A percentile compares a stretch with the other conserved stretches of the same genome.
Conservation (phyloP, 2,888 invertebrate species). For the Frankliniella fusca region DNA sequence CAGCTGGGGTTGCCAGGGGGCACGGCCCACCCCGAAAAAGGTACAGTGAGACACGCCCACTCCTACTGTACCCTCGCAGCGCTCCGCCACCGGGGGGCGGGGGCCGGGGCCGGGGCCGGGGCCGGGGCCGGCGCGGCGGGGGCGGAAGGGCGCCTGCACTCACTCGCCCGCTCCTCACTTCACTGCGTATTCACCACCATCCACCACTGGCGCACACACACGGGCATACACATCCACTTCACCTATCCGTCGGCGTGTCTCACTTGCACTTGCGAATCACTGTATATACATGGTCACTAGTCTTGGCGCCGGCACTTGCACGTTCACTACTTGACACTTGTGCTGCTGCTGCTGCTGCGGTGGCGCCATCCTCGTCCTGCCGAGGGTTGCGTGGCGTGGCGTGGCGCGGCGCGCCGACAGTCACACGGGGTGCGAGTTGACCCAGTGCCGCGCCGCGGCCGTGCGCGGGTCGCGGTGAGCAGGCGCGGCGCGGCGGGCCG, state of each 20-base stretch:
- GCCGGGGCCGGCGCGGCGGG: too few species aligned
- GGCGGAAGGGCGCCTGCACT: not conserved
- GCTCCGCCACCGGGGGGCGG: not conserved
- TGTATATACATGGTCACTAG: not conserved
- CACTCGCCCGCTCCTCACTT: not conserved
- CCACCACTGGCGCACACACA: not conserved
- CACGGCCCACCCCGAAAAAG: not conserved
- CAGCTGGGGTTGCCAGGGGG: not conserved
- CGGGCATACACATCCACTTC: not conserved
- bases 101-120: not conserved
- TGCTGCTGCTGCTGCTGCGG: not conserved
- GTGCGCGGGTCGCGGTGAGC: too few species aligned
- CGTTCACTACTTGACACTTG: not conserved
- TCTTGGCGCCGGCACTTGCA: not conserved
- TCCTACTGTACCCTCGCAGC: not conserved
- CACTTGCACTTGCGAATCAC: too few species aligned
- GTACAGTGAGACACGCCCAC: not conserved
- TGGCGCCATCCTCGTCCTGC: too few species aligned
- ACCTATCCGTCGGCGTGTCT: too few species aligned
- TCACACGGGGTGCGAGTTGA: constrained; percentile 12
- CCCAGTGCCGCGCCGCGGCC: constrained; percentile 29
- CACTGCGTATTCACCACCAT: too few species aligned
- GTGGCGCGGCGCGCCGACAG: not conserved
- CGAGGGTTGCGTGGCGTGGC: not conserved
- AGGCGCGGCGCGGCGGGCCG: not conserved